Evolutionary conservation across 2,888 invertebrate species (phyloP).

Genomic region (Scrobipalpa atriplicella): DNA sequence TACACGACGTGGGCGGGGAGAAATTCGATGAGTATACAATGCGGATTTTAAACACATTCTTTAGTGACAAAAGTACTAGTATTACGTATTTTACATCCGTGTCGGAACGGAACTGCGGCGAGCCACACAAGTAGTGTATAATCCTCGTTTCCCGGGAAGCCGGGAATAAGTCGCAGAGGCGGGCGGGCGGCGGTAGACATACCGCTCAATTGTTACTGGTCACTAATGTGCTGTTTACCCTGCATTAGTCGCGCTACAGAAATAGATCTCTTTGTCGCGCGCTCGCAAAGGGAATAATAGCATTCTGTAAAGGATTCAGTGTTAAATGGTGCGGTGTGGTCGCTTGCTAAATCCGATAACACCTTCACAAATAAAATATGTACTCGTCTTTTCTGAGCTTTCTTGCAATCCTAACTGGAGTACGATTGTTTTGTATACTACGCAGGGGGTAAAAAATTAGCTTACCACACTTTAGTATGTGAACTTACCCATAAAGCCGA

Average conservation of each 20-base stretch:
- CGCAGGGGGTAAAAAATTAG: no score
- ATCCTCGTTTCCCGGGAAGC: conserved; percentile 68
- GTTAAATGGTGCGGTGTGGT: conserved; percentile 44
- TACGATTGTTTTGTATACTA: neutral
- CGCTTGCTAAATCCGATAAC: conserved; percentile 61
- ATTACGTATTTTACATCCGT: conserved; percentile 47
- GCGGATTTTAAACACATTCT: neutral
- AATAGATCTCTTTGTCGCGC: conserved; percentile 61
- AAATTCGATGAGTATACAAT: conserved; percentile 8
- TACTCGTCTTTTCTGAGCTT: conserved; percentile 20
- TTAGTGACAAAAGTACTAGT: conserved; percentile 17
- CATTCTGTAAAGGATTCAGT: conserved; percentile 51
- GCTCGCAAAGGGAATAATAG: conserved; percentile 52
- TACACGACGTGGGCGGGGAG: conserved; percentile 22
- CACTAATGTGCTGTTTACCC: conserved; percentile 72
- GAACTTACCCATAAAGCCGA: no score
- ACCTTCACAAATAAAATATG: conserved; percentile 36
- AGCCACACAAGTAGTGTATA: conserved; percentile 73
- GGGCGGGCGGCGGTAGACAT: conserved; percentile 50
- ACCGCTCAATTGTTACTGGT: conserved; percentile 64
- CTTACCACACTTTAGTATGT: no score
- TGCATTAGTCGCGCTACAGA: conserved; percentile 63
- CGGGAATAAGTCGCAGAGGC: conserved; percentile 59
- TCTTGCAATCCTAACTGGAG: neutral
- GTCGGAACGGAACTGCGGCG: conserved; percentile 54